Percentiles rank a stretch among this genome's conserved stretches.
Evolutionary conservation across 2,113 vertebrate species (phyloP).

Genomic region (Sander vitreus): DNA sequence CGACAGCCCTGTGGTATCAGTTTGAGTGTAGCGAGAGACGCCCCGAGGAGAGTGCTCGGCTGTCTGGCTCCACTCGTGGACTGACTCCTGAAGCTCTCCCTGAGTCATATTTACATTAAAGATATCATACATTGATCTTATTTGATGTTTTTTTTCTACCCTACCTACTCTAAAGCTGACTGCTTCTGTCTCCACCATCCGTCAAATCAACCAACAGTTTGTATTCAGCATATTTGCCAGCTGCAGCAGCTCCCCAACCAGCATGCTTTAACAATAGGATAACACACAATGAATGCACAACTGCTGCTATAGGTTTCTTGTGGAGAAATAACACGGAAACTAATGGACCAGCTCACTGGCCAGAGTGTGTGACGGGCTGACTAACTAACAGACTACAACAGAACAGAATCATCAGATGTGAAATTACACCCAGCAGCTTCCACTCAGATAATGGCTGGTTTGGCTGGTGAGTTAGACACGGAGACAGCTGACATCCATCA

Average conservation of each 20-base stretch:
- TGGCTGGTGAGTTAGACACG: neutral
- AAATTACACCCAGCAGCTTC: conserved; percentile 7
- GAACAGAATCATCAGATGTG: conserved; percentile 21
- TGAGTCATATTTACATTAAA: neutral
- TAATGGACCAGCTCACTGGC: neutral
- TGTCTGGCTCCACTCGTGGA: neutral
- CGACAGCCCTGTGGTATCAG: neutral
- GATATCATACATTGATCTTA: neutral
- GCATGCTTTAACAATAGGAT: neutral
- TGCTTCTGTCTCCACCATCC: neutral
- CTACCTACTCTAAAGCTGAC: neutral
- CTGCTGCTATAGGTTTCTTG: neutral
- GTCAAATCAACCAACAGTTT: neutral
- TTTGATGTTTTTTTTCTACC: neutral
- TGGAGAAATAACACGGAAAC: neutral
- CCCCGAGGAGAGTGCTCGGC: neutral
- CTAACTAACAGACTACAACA: neutral
- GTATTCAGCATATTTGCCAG: neutral
- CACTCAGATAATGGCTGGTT: conserved; percentile 31
- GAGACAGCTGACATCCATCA: conserved; percentile 40
- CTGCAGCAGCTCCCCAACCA: neutral
- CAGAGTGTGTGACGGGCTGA: neutral
- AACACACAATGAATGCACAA: neutral
- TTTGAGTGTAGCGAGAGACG: neutral
- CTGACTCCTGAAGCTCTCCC: neutral